Conservation (phyloP, 2,797 vertebrate genomes). For the Mormyrops boulengeri region DNA sequence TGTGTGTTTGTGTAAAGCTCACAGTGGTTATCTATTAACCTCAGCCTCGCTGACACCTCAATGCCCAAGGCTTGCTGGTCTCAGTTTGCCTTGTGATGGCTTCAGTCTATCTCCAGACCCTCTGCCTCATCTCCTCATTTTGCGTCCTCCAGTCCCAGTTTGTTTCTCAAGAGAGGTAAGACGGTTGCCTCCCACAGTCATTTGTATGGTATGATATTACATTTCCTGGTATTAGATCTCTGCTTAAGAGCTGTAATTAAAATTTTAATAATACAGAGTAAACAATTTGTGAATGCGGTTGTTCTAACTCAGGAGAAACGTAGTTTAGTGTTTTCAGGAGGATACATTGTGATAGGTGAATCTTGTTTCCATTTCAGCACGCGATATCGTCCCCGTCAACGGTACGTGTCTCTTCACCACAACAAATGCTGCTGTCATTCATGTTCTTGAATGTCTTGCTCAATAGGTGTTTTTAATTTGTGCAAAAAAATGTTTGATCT, state of each 20-base stretch:
- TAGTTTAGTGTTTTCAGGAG: not conserved
- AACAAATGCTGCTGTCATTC: not conserved
- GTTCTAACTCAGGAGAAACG: not conserved
- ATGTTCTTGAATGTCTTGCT: not conserved
- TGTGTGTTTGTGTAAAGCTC: not conserved
- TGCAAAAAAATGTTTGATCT: not conserved
- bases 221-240: not conserved
- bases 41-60: not conserved
- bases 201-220: not conserved
- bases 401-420: not conserved
- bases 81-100: slow-evolving; percentile 15
- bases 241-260: not conserved
- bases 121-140: slow-evolving; percentile 17
- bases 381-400: too few relatives aligned
- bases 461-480: not conserved
- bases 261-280: not conserved
- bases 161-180: not conserved
- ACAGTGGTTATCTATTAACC: slow-evolving; percentile 16
- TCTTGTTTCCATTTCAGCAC: not conserved
- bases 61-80: not conserved
- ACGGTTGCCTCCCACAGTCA: not conserved
- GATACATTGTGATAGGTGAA: not conserved
- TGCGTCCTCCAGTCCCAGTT: slow-evolving; percentile 3
- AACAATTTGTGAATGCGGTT: not conserved
- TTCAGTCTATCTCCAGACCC: not conserved